Percentiles rank a stretch among this genome's conserved stretches.
Evolutionary conservation across 64 coral and sea anemone species (phyloP).

Genomic region (Pachyseris speciosa): DNA sequence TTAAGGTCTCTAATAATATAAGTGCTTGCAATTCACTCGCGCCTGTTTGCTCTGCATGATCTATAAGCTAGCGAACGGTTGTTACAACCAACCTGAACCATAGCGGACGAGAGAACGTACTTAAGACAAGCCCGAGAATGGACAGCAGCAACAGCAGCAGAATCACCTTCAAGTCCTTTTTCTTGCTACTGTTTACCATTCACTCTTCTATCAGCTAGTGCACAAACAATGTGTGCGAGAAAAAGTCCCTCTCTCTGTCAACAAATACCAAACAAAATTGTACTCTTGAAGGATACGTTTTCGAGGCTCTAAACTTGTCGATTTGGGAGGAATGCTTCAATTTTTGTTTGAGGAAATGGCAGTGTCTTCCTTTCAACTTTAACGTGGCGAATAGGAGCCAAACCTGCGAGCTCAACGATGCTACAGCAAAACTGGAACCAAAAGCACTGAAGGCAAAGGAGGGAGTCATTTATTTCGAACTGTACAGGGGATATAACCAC

Average conservation of each 20-base stretch:
- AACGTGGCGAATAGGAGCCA: neutral
- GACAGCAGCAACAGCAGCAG: no score
- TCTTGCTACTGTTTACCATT: neutral
- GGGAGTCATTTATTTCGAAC: constrained; percentile 1
- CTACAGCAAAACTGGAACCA: neutral
- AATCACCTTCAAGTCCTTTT: no score
- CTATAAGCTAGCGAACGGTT: no score
- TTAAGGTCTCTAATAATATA: no score
- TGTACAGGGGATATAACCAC: neutral
- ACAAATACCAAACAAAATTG: neutral
- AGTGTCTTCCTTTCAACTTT: constrained; percentile 9
- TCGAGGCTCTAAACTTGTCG: neutral
- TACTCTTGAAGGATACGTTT: neutral
- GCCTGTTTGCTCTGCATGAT: no score
- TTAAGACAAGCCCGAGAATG: no score
- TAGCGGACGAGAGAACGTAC: no score
- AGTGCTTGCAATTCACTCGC: no score
- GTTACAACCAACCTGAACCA: no score
- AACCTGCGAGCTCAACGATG: constrained; percentile 40
- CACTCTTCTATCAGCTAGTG: neutral
- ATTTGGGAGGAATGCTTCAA: neutral
- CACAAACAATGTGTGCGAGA: neutral
- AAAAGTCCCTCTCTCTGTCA: neutral
- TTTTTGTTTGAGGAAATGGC: neutral
- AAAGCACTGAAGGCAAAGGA: neutral